phyloP scores from a whole-genome alignment of 2,113 vertebrate genomes.

The Tetrax tetrax region DNA sequence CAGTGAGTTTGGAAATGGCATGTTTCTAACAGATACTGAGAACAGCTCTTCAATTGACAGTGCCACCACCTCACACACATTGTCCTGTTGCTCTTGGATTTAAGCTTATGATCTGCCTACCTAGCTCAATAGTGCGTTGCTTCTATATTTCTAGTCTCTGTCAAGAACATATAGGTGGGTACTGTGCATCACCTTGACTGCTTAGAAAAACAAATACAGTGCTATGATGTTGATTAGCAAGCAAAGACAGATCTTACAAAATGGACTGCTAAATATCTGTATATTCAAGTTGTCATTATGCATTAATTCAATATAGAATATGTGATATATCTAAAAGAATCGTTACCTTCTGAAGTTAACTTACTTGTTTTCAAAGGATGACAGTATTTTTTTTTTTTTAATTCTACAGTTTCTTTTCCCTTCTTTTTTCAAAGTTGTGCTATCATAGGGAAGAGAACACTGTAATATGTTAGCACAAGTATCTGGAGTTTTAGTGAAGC shows the following conservation, averaged over 20 bases:
- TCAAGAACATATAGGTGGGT: background rate
- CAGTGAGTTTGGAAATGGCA: background rate
- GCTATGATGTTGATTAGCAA: background rate
- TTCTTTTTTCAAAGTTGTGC: background rate
- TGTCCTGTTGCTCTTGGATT: background rate
- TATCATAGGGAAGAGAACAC: background rate
- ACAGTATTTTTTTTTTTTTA: background rate
- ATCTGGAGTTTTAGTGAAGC: background rate
- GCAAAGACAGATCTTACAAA: background rate
- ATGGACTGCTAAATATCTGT: background rate
- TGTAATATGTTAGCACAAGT: background rate
- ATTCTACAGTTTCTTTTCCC: background rate
- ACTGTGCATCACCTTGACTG: background rate
- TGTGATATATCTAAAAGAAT: background rate
- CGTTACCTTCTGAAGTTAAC: background rate
- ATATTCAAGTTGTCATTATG: background rate
- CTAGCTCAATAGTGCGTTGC: background rate
- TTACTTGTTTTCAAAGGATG: background rate
- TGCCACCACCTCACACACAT: background rate
- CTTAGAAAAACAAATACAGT: background rate
- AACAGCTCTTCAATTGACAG: accelerated
- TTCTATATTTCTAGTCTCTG: background rate
- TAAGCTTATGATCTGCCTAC: background rate
- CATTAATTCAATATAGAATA: background rate
- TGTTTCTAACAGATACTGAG: background rate